These are phyloP conservation scores for Acrocephalus scirpaceus DNA, from an alignment of 2,797 vertebrate genomes.

Conservation along the genomic window DNA sequence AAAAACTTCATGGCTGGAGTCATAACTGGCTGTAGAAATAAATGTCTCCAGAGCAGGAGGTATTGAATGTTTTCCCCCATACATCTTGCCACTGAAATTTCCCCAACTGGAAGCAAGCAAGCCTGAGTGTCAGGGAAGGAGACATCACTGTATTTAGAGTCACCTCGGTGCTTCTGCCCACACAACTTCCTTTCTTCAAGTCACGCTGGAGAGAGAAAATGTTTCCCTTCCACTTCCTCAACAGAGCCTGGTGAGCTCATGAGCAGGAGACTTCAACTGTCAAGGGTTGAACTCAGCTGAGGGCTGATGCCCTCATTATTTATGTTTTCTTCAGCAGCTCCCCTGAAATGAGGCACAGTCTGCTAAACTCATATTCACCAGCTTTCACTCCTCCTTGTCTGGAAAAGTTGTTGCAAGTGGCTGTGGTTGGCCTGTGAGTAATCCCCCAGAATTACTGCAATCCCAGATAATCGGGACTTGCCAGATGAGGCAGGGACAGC, in stretches of 20 bases:
- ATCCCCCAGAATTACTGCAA: not conserved
- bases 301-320: not conserved
- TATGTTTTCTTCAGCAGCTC: constrained; percentile 24
- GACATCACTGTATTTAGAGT: constrained; percentile 20
- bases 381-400: constrained; percentile 40
- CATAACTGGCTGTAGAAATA: constrained; percentile 2
- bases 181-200: constrained; percentile 66
- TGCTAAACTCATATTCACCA: constrained; percentile 13
- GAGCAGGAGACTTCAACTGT: constrained; percentile 52
- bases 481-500: not conserved
- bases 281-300: not conserved
- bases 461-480: not conserved
- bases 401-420: constrained; percentile 13
- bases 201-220: constrained; percentile 47
- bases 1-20: constrained; percentile 28
- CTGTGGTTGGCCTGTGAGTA: not conserved
- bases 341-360: not conserved
- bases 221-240: constrained; percentile 62
- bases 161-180: constrained; percentile 42
- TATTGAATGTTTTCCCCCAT: not conserved
- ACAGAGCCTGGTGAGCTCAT: constrained; percentile 54
- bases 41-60: not conserved
- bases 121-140: not conserved
- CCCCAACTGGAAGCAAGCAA: not conserved
- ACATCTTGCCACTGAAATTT: not conserved